Percentiles rank a stretch among this genome's conserved stretches.
These are phyloP conservation scores for Balearica regulorum DNA, from an alignment of 2,797 vertebrate species.

Conservation along the genomic window DNA sequence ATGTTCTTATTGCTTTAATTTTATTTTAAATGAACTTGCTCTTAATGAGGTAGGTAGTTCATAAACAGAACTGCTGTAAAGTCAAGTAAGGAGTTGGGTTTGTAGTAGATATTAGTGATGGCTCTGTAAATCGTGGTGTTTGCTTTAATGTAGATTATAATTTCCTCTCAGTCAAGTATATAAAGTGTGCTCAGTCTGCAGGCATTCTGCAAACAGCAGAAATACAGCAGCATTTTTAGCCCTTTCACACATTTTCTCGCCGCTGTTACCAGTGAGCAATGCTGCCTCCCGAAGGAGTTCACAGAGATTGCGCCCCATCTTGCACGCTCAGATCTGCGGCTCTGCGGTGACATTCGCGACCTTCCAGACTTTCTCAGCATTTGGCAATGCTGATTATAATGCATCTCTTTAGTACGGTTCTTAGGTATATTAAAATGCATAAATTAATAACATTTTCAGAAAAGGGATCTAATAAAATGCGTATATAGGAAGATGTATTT, in stretches of 20 bases:
- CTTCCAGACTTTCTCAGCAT: background rate
- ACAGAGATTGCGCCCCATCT: background rate
- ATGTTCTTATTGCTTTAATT: background rate
- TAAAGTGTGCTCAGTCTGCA: background rate
- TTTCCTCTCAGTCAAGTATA: background rate
- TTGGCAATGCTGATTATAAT: background rate
- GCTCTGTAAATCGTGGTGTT: background rate
- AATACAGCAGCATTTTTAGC: background rate
- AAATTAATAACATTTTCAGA: background rate
- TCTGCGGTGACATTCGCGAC: background rate
- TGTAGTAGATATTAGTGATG: background rate
- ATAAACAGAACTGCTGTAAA: background rate
- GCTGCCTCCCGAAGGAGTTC: slow-evolving; percentile 66
- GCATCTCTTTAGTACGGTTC: background rate
- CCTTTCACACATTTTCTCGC: fast-evolving
- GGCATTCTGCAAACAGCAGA: background rate
- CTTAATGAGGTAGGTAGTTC: background rate
- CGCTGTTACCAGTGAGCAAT: background rate
- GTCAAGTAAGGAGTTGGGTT: background rate
- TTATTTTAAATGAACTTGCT: background rate
- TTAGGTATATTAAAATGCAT: background rate
- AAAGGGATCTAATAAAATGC: background rate
- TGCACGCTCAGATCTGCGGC: background rate
- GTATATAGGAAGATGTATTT: background rate
- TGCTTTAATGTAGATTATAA: background rate